A percentile compares a stretch with the other conserved stretches of the same genome.
Evolutionary conservation across 1,140 invertebrate species (phyloP).

Genomic region (Saccostrea echinata): DNA sequence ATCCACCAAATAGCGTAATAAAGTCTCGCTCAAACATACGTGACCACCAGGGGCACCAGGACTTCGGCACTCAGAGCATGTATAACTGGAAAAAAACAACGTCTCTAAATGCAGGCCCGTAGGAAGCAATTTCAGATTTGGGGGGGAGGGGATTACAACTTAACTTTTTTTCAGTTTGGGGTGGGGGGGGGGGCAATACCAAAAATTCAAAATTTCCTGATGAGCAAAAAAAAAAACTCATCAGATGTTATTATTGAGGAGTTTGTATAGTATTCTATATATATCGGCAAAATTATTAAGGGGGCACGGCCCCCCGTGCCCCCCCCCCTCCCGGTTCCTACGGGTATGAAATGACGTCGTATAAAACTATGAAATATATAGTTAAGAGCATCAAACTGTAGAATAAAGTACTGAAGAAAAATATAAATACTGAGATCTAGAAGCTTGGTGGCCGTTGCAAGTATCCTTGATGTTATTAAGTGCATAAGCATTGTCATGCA

Average conservation of each 20-base stretch:
- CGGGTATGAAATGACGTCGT: no score
- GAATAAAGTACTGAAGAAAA: background rate
- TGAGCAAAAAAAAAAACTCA: no score
- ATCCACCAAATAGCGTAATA: constrained; percentile 61
- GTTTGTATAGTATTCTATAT: no score
- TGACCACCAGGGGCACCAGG: constrained; percentile 65
- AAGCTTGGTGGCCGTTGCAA: constrained; percentile 64
- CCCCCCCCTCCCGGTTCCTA: no score
- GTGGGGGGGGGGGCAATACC: no score
- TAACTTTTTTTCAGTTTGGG: no score
- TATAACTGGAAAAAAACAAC: constrained; percentile 58
- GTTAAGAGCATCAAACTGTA: no score
- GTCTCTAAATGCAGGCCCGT: background rate
- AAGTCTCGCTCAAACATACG: constrained; percentile 60
- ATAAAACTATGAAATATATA: no score
- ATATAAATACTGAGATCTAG: constrained; percentile 62
- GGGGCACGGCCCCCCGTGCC: no score
- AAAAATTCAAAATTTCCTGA: no score
- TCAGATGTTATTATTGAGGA: no score
- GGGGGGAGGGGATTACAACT: background rate
- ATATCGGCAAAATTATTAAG: no score
- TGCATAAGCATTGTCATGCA: constrained; percentile 68
- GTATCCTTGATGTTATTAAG: constrained; percentile 70
- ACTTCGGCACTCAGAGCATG: constrained; percentile 58
- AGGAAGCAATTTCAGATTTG: background rate